Base-by-base conservation (phyloP, 2,888 invertebrate species). In the Erpobdella octoculata region DNA sequence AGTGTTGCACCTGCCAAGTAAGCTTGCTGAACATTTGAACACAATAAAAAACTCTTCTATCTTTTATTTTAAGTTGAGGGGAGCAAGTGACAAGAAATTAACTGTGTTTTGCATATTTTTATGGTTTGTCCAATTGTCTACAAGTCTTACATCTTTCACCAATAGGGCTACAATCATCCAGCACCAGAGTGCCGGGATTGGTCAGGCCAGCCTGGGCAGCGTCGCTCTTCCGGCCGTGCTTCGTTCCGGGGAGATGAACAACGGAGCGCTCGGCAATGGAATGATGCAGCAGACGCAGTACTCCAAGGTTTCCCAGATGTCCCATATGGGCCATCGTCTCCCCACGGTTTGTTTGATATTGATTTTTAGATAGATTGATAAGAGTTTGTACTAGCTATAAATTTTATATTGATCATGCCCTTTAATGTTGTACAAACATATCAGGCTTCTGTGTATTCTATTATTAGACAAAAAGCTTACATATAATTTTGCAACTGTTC, bases 191-290 rank as follows among this genome's bases (percentile, higher is more conserved):
- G 89, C 87, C 35, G 88, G 91, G 21, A 79, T 82, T 78, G 91
- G 89, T 71, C 92, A 91, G 84, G 89, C 92, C 15, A 92, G 90
- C 82, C 90, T 90, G 0, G 93, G 93, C 78, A 92, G 92, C 0
- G 88, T 97, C 36, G 94, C 96, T 5, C 92, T 95, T 82, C 95
- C 96, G 0, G 96, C 92, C 33, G 89, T 96, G 36, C 89, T 96
- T 85, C 85, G 96, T 76, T 89, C 90, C 5, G 91, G 90, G 37
- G 89, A 89, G 77, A 91, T 92, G 85, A 93, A 93, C 90, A 78
- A 79, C 75, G 76, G 77, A 46, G 78, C 77, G 74, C 78, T 80
- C 71, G 76, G 77, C 37, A 76, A 77, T 88, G 92, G 92, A 74
- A 90, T 93, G 85, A 88, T 94, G 87, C 90, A 90, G 80, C 88